phyloP scores from a whole-genome alignment of 2,888 invertebrate species.

The Bombylius discolor region DNA sequence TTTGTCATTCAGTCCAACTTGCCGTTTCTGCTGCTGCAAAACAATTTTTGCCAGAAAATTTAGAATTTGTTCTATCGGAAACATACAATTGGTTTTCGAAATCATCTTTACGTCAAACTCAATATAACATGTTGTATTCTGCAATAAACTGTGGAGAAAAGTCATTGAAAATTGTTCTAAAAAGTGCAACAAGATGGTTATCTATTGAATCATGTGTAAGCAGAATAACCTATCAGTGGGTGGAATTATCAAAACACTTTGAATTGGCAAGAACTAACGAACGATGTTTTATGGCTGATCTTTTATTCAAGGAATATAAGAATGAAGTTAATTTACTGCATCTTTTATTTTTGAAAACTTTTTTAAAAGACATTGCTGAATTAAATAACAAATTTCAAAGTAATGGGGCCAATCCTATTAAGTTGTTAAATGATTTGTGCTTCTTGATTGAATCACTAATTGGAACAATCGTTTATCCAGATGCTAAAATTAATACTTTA shows the following conservation, averaged over 20 bases:
- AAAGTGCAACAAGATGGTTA: not conserved
- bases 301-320: no score
- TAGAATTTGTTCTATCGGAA: not conserved
- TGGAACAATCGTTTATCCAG: no score
- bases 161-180: not conserved
- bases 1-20: not conserved
- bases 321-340: no score
- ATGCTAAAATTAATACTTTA: no score
- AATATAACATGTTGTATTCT: not conserved
- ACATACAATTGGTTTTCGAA: constrained; percentile 1
- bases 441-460: no score
- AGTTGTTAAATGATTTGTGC: no score
- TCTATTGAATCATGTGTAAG: not conserved
- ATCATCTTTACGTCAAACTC: not conserved
- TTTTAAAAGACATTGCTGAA: no score
- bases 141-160: not conserved
- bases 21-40: not conserved
- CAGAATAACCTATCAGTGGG: not conserved
- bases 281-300: no score
- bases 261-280: no score
- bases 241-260: not conserved
- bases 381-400: no score
- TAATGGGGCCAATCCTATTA: no score
- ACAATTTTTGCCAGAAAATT: not conserved
- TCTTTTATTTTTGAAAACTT: no score